Base-by-base conservation (phyloP, 1,140 invertebrate genomes). In the Triops longicaudatus region DNA sequence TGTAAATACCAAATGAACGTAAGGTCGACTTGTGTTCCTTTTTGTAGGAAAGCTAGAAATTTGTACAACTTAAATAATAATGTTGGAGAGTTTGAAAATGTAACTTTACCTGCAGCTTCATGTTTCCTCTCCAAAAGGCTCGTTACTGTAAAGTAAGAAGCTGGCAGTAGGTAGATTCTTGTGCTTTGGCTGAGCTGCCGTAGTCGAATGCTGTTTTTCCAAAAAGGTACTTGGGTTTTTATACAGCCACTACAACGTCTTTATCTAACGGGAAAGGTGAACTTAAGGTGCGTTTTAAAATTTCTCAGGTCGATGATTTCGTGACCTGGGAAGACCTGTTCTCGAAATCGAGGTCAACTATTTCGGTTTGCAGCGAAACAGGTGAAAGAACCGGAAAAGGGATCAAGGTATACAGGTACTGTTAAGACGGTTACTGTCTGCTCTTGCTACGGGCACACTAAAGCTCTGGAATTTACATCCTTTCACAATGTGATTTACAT, bases 341-440 rank as follows among this genome's bases (percentile, higher is more conserved):
- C 31, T 37, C 6, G 17, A 63, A 63, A 63, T 63, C 14, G 50
- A 2, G 50, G 50, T 63, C 50, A 63, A 63, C 50, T 63, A n/a
- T 0, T 63, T 63, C 50, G 14, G n/a, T 22, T 63, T 63, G 50
- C 7, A 63, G 17, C 14, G 50, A 63, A 63, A 63, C 50, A 63
- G 50, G 50, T 63, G 50, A 63, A 63, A 63, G 50, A 63, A 63
- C 50, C 50, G 50, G 50, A 63, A 63, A 37, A 63, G 50, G 50
- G 50, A 63, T 63, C 17, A 63, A 22, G 14, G 14, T 50, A n/a
- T n/a, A n/a, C n/a, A n/a, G 14, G 7, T 63, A 63, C 50, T n/a
- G 50, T 63, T 63, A 63, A n/a, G 14, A 14, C 22, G 10, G 14
- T 22, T 63, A 22, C 22, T 63, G 50, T 22, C 50, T 63, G 17